Evolutionary conservation across 1,140 invertebrate genomes (phyloP).

Genomic region (Papilio glaucus): DNA sequence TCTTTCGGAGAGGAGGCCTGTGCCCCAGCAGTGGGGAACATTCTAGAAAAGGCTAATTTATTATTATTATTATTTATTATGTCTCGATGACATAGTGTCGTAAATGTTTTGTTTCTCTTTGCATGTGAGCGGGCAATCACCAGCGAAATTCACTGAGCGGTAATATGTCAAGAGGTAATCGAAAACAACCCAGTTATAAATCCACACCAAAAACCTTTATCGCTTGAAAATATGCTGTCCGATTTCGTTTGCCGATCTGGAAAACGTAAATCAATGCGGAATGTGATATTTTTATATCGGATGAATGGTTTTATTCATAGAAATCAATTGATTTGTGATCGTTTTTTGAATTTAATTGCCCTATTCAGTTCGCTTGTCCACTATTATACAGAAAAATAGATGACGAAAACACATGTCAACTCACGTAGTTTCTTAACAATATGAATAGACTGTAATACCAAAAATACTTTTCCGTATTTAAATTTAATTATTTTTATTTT

Average conservation of each 20-base stretch:
- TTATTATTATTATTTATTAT: no score
- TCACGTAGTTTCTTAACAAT: no score
- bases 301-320: background rate
- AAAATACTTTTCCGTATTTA: no score
- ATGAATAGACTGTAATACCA: no score
- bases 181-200: conserved; percentile 11
- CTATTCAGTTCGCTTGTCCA: no score
- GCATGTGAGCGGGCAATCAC: background rate
- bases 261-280: conserved; percentile 3
- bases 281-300: background rate
- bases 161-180: conserved; percentile 22
- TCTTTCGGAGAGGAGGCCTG: no score
- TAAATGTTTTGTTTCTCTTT: background rate
- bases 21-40: no score
- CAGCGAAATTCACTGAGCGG: background rate
- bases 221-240: conserved; percentile 7
- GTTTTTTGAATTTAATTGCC: background rate
- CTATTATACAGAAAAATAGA: no score
- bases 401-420: no score
- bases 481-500: no score
- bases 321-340: background rate
- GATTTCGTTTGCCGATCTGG: conserved; percentile 13
- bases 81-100: no score
- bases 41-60: no score
- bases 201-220: conserved; percentile 22